Evolutionary conservation across 1,140 invertebrate genomes (phyloP).

Genomic region (Drosophila saltans): DNA sequence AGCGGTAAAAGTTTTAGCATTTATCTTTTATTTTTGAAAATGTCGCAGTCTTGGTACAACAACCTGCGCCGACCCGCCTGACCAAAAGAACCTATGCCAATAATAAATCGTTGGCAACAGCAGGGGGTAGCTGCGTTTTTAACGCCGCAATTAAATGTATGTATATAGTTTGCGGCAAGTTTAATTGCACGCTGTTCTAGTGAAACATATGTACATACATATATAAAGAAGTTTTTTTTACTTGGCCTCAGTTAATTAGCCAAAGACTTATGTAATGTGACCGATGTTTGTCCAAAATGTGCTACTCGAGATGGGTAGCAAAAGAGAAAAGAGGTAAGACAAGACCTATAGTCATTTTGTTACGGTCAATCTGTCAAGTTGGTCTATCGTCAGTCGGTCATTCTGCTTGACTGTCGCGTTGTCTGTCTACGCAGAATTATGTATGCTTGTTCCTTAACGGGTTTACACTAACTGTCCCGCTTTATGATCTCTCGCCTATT

Average conservation of each 20-base stretch:
- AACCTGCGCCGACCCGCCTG: conserved; percentile 14
- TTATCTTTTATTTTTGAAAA: neutral
- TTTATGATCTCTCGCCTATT: conserved; percentile 57
- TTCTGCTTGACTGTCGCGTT: neutral
- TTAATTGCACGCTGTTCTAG: conserved; percentile 60
- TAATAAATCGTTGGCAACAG: conserved; percentile 52
- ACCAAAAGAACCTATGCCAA: conserved; percentile 54
- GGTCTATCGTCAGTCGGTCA: neutral
- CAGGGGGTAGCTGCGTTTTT: conserved; percentile 18
- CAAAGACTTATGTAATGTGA: conserved; percentile 25
- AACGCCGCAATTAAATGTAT: conserved; percentile 60
- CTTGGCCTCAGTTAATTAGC: conserved; percentile 43
- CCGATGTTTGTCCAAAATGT: conserved; percentile 29
- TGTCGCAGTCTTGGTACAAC: conserved; percentile 15
- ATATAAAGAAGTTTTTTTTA: neutral
- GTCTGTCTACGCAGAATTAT: neutral
- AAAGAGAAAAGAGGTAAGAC: neutral
- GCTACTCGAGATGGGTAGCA: conserved; percentile 4
- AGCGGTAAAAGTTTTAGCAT: conserved; percentile 26
- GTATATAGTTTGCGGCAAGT: conserved; percentile 30
- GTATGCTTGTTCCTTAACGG: conserved; percentile 46
- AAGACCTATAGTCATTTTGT: neutral
- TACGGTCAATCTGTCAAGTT: conserved; percentile 1
- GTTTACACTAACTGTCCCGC: conserved; percentile 36
- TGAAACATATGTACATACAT: conserved; percentile 39